Conservation (phyloP, 1,140 invertebrate species). For the Neodiprion pinetum region DNA sequence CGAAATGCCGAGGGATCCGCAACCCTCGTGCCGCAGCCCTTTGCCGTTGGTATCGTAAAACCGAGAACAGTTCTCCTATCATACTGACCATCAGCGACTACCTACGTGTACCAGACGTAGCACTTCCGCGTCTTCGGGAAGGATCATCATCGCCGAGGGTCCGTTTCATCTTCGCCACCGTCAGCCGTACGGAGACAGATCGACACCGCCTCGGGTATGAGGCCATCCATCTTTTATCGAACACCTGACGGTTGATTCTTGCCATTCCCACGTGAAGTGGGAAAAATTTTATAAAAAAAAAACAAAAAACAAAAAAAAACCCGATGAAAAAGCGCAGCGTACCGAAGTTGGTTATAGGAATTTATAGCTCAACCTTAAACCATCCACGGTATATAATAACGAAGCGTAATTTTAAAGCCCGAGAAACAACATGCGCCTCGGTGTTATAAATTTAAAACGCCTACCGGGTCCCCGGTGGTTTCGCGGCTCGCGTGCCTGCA, state of each 20-base stretch:
- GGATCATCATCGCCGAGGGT: conserved; percentile 48
- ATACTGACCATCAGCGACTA: no score
- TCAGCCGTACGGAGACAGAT: conserved; percentile 57
- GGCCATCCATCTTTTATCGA: conserved; percentile 60
- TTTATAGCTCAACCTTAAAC: no score
- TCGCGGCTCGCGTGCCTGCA: not conserved
- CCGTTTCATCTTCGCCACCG: conserved; percentile 59
- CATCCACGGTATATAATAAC: not conserved
- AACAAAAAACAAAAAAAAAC: not conserved
- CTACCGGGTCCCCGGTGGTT: not conserved
- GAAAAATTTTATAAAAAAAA: not conserved
- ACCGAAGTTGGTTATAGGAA: no score
- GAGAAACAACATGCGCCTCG: not conserved
- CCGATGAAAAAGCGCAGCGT: no score
- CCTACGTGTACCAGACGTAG: no score
- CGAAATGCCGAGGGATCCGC: not conserved
- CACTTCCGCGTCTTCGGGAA: no score
- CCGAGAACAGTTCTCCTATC: no score
- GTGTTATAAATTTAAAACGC: not conserved
- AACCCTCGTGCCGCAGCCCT: no score
- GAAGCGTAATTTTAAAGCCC: not conserved
- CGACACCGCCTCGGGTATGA: conserved; percentile 45
- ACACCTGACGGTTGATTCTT: conserved; percentile 33
- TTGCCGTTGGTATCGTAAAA: no score
- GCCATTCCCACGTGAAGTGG: not conserved